phyloP scores from a whole-genome alignment of 1,140 invertebrate genomes.

The Pseudomyrmex flavicornis region DNA sequence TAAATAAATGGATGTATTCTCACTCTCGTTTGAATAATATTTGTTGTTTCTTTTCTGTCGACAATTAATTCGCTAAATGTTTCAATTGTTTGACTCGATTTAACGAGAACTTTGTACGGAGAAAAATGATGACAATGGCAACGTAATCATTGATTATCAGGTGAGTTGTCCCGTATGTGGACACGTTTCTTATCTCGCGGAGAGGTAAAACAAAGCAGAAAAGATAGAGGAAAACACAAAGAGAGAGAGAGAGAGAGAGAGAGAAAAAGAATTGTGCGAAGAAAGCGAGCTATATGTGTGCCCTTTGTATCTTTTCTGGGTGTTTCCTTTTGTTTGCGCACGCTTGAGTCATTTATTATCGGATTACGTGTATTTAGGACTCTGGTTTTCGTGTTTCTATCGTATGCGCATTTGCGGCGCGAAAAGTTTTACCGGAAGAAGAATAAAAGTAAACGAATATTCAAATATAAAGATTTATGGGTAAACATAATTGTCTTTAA shows the following conservation, averaged over 20 bases:
- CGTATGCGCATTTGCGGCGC: background rate
- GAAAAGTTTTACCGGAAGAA: background rate
- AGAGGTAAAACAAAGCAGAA: constrained; percentile 11
- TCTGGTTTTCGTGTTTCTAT: background rate
- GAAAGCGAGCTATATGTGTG: background rate
- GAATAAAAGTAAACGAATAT: background rate
- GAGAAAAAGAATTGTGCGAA: background rate
- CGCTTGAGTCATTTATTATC: constrained; percentile 20
- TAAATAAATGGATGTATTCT: background rate
- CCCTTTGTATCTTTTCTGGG: constrained; percentile 21
- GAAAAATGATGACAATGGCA: constrained; percentile 6
- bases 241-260: too few relatives aligned
- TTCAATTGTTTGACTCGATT: background rate
- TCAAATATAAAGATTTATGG: too few relatives aligned
- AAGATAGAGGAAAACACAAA: constrained; percentile 4
- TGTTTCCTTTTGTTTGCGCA: background rate
- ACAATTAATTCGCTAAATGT: background rate
- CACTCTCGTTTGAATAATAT: background rate
- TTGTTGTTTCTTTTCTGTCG: background rate
- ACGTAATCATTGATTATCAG: background rate
- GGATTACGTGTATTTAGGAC: background rate
- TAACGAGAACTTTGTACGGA: background rate
- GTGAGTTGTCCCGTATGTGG: constrained; percentile 28
- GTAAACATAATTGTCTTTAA: too few relatives aligned
- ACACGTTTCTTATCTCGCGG: constrained; percentile 2